Evolutionary conservation across 2,888 invertebrate genomes (phyloP), one percentile per base, ranked within the genome.

Genomic region (Lithophane leautieri): DNA sequence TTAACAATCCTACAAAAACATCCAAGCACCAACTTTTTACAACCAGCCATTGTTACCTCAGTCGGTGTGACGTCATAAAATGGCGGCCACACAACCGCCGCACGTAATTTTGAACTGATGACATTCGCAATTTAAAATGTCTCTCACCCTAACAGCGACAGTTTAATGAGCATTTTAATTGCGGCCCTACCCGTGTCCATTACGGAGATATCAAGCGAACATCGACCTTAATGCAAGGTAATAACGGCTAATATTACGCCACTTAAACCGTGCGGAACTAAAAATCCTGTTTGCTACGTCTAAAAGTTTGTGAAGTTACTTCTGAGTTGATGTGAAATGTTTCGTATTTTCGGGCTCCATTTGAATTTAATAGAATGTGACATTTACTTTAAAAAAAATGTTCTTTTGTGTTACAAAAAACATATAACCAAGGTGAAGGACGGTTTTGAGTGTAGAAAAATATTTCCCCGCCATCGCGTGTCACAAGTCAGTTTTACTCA

Each of bases 121-220:
- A 89, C 90, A 90, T 89, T 89, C 88, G 88, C 86, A 86, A 90
- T 90, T 90, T 87, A 89, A 90, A 86, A 83, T 84, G 88, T 88
- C 84, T 88, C 87, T 88, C 87, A 83, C 82, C 85, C 82, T 84
- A 76, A 84, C 87, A 82, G 86, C 85, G 86, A 87, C 89, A 88
- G 86, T 87, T 89, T 92, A 91, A 91, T 91, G 91, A 91, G 89
- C 90, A 90, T 89, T 91, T 91, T 94, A 94, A 93, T 94, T 93
- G 92, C 89, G 90, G 90, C 88, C 87, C 89, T 81, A 76, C 85
- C 88, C 86, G 88, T 86, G 88, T 89, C 89, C 84, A 89, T 90
- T 90, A 84, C 87, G 75, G 82, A 74, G 47, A 80, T 82, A 83
- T 83, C 83, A 86, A 73, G 79, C 82, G 76, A 91, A 89, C 88